Conservation (phyloP, 2,888 invertebrate species). For the Volucella inflata region DNA sequence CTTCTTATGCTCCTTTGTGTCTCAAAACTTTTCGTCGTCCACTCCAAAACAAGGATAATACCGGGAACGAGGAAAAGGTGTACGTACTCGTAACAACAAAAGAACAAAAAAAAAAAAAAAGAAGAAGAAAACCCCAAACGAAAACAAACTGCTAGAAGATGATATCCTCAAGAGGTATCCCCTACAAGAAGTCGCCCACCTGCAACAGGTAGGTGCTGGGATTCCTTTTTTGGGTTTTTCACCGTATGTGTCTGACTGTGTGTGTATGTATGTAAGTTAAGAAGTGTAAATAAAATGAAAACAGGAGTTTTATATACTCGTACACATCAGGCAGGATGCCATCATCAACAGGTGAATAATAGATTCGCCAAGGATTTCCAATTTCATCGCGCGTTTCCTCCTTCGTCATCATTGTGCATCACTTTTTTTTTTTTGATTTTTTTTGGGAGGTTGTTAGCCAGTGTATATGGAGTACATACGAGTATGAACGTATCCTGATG, state of each 20-base stretch:
- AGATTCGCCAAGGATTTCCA: conserved; percentile 69
- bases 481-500: conserved; percentile 30
- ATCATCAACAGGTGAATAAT: conserved; percentile 74
- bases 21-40: conserved; percentile 28
- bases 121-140: not conserved
- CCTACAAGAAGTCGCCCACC: conserved; percentile 37
- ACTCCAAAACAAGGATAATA: conserved; percentile 33
- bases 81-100: no score
- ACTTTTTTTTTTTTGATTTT: no score
- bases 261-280: conserved; percentile 1
- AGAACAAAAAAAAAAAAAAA: not conserved
- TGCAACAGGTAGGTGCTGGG: conserved; percentile 68
- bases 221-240: conserved; percentile 47
- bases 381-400: conserved; percentile 64
- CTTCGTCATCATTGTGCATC: conserved; percentile 61
- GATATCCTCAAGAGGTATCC: conserved; percentile 67
- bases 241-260: conserved; percentile 1
- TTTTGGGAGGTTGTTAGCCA: not conserved
- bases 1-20: not conserved
- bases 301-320: conserved; percentile 14
- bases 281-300: conserved; percentile 52
- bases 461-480: not conserved
- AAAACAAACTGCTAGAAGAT: conserved; percentile 59
- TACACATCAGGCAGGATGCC: conserved; percentile 45
- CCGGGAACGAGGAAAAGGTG: not conserved